Percentiles rank a stretch among this genome's conserved stretches.
These are phyloP conservation scores for Andrena cerasifolii DNA, from an alignment of 1,140 invertebrate species.

Conservation along the genomic window DNA sequence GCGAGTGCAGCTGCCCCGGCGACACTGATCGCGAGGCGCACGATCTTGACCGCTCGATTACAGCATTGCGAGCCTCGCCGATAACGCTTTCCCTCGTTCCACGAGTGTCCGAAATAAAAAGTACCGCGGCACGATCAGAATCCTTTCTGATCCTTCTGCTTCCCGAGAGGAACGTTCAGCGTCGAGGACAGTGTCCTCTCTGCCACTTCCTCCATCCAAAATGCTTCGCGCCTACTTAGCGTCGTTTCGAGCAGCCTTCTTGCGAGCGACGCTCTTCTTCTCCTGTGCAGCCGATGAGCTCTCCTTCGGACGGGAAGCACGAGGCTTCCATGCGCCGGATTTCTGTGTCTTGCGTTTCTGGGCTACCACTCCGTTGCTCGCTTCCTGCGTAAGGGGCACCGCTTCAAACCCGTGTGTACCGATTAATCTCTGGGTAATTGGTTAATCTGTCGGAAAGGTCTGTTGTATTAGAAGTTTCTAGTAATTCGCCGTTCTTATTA, in stretches of 20 bases:
- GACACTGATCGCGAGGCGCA: neutral
- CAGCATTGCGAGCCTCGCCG: neutral
- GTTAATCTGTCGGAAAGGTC: no score
- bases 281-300: slow-evolving; percentile 53
- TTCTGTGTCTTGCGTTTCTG: slow-evolving; percentile 38
- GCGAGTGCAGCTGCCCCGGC: neutral
- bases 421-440: neutral
- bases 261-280: neutral
- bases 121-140: neutral
- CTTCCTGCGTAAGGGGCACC: neutral
- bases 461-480: no score
- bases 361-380: slow-evolving; percentile 21
- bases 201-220: neutral
- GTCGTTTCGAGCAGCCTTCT: neutral
- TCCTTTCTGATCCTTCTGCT: neutral
- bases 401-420: neutral
- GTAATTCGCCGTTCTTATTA: no score
- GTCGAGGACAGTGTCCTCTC: neutral
- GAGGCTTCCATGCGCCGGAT: neutral
- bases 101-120: neutral
- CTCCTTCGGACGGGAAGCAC: slow-evolving; percentile 55
- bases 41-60: slow-evolving; percentile 16
- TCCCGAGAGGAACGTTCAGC: neutral
- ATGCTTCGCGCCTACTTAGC: neutral
- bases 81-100: neutral